Conservation (phyloP, 2,888 invertebrate genomes). For the Drosophila aldrichi region DNA sequence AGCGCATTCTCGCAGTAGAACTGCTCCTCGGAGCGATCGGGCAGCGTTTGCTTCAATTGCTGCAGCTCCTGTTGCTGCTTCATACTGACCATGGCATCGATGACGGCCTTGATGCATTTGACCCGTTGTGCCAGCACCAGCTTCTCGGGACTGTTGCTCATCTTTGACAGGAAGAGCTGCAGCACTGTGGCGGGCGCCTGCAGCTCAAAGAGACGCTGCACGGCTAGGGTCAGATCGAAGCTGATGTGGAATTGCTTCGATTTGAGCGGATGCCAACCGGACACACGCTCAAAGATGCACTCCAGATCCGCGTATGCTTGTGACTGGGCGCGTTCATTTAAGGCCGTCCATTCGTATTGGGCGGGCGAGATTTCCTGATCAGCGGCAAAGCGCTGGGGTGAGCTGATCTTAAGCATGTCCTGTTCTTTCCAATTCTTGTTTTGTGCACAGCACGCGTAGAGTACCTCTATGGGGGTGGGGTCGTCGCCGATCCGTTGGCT, state of each 20-base stretch:
- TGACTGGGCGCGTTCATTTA: constrained; percentile 86
- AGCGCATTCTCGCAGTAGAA: constrained; percentile 91
- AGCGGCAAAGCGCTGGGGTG: constrained; percentile 81
- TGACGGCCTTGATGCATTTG: constrained; percentile 82
- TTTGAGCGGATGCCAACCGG: constrained; percentile 84
- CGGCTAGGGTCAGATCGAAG: constrained; percentile 82
- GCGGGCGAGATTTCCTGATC: constrained; percentile 87
- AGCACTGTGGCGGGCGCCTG: constrained; percentile 83
- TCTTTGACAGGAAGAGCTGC: constrained; percentile 82
- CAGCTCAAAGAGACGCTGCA: constrained; percentile 80
- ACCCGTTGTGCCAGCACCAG: constrained; percentile 81
- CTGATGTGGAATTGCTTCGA: constrained; percentile 84
- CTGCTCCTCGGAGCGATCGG: constrained; percentile 88
- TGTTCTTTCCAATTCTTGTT: constrained; percentile 83
- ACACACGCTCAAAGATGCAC: constrained; percentile 80
- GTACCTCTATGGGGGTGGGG: constrained; percentile 81
- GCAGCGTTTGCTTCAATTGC: constrained; percentile 75
- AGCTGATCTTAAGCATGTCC: constrained; percentile 67
- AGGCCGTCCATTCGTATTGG: constrained; percentile 90
- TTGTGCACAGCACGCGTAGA: constrained; percentile 81
- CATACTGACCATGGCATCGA: constrained; percentile 83
- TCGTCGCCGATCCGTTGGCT: constrained; percentile 58
- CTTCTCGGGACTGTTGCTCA: constrained; percentile 81
- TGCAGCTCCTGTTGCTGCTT: constrained; percentile 83
- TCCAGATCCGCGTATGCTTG: constrained; percentile 84